phyloP scores from a whole-genome alignment of 2,797 vertebrate genomes.

The Sternarchorhynchus goeldii region DNA sequence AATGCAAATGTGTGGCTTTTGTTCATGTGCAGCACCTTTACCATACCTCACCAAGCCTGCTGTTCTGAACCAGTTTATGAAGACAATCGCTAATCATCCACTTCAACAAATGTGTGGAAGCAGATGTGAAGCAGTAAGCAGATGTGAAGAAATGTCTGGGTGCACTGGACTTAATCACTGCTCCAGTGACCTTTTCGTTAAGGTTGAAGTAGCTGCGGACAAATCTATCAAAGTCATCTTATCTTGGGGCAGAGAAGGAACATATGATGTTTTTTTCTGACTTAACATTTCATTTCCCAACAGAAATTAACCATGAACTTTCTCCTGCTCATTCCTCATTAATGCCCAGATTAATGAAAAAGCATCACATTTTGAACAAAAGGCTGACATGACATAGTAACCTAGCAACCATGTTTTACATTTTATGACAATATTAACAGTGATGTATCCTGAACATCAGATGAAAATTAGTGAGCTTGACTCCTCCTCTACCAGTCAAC shows the following conservation, averaged over 20 bases:
- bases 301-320: too few species aligned
- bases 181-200: neutral
- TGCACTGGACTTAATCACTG: neutral
- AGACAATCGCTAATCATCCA: constrained; percentile 4
- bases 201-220: neutral
- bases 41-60: neutral
- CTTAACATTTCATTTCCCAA: too few species aligned
- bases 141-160: neutral
- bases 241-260: neutral
- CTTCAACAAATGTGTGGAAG: neutral
- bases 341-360: neutral
- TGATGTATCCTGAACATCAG: neutral
- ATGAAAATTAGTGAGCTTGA: neutral
- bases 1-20: neutral
- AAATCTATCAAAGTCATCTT: neutral
- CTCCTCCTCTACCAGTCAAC: neutral
- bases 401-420: neutral
- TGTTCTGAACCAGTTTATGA: neutral
- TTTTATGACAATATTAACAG: neutral
- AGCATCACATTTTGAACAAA: neutral
- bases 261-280: too few species aligned
- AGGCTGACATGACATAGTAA: too few species aligned
- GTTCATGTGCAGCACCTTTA: neutral
- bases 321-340: neutral
- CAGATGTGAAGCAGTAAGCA: neutral